A percentile compares a stretch with the other conserved stretches of the same genome.
These are phyloP conservation scores for Temnothorax longispinosus DNA, from an alignment of 1,140 invertebrate species.

Conservation along the genomic window DNA sequence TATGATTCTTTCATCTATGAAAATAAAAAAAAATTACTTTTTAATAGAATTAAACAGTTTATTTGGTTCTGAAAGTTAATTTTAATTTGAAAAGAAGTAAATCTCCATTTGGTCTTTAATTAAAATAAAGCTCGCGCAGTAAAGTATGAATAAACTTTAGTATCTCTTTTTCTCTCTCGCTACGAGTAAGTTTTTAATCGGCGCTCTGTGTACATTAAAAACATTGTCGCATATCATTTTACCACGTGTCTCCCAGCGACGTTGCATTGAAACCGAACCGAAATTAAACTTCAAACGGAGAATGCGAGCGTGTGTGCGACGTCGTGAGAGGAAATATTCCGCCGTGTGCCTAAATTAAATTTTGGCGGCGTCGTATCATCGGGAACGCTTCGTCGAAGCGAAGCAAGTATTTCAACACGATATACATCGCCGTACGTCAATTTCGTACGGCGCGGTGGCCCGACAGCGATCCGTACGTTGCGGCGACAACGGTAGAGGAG, in stretches of 20 bases:
- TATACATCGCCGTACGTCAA: slow-evolving; percentile 6
- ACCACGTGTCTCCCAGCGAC: background rate
- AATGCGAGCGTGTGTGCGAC: background rate
- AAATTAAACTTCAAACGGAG: slow-evolving; percentile 40
- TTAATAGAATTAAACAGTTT: background rate
- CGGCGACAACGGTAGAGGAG: background rate
- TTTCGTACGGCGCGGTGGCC: slow-evolving; percentile 3
- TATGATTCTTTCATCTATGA: background rate
- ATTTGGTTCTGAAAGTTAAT: background rate
- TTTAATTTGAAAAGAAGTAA: background rate
- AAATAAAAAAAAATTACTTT: background rate
- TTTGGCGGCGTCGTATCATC: slow-evolving; percentile 33
- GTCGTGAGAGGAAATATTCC: slow-evolving; percentile 1
- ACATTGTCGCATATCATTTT: slow-evolving; percentile 23
- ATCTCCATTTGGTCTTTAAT: background rate
- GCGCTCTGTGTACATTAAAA: background rate
- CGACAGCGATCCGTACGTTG: slow-evolving; percentile 32
- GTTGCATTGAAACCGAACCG: background rate
- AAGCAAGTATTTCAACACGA: slow-evolving; percentile 34
- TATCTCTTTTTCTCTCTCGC: background rate
- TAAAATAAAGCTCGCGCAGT: background rate
- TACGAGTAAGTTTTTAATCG: slow-evolving; percentile 14
- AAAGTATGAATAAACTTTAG: slow-evolving; percentile 9
- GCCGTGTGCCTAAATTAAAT: slow-evolving; percentile 52
- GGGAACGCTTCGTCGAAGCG: slow-evolving; percentile 20